Percentiles rank a stretch among this genome's conserved stretches.
Evolutionary conservation across 2,888 invertebrate species (phyloP).

Genomic region (Onchidella celtica): DNA sequence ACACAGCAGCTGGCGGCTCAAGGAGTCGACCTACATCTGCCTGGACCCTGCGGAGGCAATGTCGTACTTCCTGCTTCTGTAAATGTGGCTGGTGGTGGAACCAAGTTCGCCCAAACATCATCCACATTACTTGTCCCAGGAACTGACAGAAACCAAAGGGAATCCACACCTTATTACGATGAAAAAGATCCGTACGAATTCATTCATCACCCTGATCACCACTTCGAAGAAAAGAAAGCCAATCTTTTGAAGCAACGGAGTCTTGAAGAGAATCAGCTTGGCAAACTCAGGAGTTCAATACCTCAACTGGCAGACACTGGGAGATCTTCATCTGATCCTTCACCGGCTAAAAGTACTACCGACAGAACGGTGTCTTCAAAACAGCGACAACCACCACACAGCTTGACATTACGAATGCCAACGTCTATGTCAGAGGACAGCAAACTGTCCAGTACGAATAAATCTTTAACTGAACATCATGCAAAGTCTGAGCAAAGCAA

Average conservation of each 20-base stretch:
- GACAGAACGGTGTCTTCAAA: no score
- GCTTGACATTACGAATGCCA: not conserved
- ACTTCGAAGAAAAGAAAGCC: not conserved
- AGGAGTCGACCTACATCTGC: not conserved
- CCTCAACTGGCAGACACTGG: no score
- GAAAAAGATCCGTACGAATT: not conserved
- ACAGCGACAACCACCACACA: not conserved
- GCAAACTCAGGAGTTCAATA: no score
- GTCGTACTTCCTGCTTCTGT: not conserved
- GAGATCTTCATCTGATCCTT: no score
- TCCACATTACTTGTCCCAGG: not conserved
- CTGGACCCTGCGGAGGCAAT: not conserved
- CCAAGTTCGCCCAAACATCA: not conserved
- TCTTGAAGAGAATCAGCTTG: not conserved
- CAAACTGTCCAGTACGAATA: no score
- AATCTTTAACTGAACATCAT: no score
- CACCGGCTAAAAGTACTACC: no score
- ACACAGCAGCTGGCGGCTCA: not conserved
- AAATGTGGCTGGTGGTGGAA: not conserved
- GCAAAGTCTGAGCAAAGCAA: no score
- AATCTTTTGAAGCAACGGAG: not conserved
- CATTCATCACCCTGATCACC: slow-evolving; percentile 15
- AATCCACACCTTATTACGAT: not conserved
- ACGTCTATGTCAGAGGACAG: no score
- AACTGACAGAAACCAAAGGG: not conserved